Evolutionary conservation across 2,113 vertebrate genomes (phyloP), one percentile per base, ranked within the genome.

Genomic region (Gymnogyps californianus): DNA sequence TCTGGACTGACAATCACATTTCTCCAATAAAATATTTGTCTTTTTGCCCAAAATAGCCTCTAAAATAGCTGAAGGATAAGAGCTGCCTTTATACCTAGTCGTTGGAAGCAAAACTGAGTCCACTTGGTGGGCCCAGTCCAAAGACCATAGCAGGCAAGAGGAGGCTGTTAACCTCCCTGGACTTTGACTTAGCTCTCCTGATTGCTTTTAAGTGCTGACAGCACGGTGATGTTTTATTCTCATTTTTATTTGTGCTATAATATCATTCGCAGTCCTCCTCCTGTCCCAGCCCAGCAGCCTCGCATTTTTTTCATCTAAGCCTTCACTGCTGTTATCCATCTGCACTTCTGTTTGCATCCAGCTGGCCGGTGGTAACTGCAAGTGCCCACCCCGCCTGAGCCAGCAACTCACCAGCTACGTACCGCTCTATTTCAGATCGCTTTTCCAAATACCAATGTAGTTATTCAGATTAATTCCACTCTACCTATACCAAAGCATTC

Each of bases 61-160:
- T 55, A 16, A 87, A 89, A 69, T 6, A 64, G 49, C 55, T 59
- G 80, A 49, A 77, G 47, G 55, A 20, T 16, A 83, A 76, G 54
- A 83, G 58, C 51, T 91, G 77, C 77, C 55, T 79, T 79, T 52
- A 51, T 14, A 25, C 7, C 19, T 44, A 36, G 44, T 5, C 4
- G 5, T 0, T 89, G 71, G 79, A 89, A 86, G 84, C 25, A 22
- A 70, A 72, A 44, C 0, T 4, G 49, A 75, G 42, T 13, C 66
- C 25, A 5, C 3, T 25, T 15, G 75, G 40, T 25, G 49, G 40
- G 40, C 25, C 16, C 31, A 24, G 67, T 9, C 71, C 80, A 69
- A 82, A 71, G 52, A n/a, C 34, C 6, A 16, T 0, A 8, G 54
- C 40, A 49, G 87, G 40, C 9, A 2, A n/a, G 0, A 0, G 49